These are phyloP conservation scores for Copidosoma floridanum DNA, from an alignment of 1,140 invertebrate species.

Conservation along the genomic window DNA sequence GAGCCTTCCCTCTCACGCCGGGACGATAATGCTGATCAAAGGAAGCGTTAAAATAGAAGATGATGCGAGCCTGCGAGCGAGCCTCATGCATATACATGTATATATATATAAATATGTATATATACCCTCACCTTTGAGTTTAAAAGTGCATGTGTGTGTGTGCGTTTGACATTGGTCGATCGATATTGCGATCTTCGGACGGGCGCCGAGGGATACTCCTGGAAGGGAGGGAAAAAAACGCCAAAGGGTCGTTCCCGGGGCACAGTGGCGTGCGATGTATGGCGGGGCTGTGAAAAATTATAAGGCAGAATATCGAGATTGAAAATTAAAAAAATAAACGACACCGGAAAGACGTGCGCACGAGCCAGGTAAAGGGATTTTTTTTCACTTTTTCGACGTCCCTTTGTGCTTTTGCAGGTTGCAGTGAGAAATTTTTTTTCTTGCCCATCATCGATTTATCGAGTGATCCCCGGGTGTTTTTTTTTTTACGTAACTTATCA, in stretches of 20 bases:
- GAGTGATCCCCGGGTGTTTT: too few relatives aligned
- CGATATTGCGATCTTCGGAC: constrained; percentile 21
- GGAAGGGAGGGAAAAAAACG: constrained; percentile 5
- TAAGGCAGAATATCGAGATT: background rate
- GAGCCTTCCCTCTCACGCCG: too few relatives aligned
- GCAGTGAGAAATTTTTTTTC: too few relatives aligned
- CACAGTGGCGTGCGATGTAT: background rate
- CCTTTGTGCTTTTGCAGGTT: too few relatives aligned
- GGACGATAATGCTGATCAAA: constrained; percentile 48
- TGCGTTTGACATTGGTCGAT: constrained; percentile 10
- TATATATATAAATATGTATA: background rate
- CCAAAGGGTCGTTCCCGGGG: too few relatives aligned
- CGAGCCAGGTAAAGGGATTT: too few relatives aligned
- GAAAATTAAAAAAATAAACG: too few relatives aligned
- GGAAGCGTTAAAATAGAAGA: constrained; percentile 44
- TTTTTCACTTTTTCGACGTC: too few relatives aligned
- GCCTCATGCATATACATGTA: constrained; percentile 18
- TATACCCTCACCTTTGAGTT: constrained; percentile 42
- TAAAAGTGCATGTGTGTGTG: constrained; percentile 35
- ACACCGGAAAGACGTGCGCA: too few relatives aligned
- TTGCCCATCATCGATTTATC: too few relatives aligned
- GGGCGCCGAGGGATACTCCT: constrained; percentile 23
- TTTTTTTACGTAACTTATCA: too few relatives aligned
- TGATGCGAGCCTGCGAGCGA: constrained; percentile 26
- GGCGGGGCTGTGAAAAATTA: constrained; percentile 5